Conservation (phyloP, 2,113 vertebrate species). For the Progne subis region DNA sequence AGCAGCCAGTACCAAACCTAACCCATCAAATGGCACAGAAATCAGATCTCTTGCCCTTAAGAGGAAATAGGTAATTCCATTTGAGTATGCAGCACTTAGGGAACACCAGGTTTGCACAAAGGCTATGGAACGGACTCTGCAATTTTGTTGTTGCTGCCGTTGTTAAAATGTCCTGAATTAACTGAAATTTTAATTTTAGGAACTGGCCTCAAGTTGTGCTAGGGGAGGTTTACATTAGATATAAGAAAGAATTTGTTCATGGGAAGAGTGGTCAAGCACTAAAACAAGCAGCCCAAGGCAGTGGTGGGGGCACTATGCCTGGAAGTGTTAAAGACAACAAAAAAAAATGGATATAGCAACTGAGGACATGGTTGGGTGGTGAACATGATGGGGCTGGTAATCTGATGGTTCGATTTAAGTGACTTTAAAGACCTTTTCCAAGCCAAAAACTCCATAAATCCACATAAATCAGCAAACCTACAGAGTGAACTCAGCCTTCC, state of each 20-base stretch:
- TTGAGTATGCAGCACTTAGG: neutral
- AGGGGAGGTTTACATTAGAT: neutral
- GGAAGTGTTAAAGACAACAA: neutral
- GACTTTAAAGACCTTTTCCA: neutral
- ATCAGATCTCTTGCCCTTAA: neutral
- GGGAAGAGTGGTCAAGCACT: neutral
- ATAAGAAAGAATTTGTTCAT: neutral
- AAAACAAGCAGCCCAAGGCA: neutral
- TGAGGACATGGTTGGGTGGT: neutral
- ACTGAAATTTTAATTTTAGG: neutral
- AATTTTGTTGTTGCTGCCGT: neutral
- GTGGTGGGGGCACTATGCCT: neutral
- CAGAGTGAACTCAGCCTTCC: neutral
- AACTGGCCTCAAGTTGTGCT: neutral
- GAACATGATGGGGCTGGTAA: neutral
- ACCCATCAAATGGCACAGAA: neutral
- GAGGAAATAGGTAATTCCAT: neutral
- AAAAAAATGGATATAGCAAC: fast-evolving
- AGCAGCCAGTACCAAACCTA: neutral
- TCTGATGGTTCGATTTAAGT: neutral
- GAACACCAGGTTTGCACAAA: neutral
- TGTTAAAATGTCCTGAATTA: neutral
- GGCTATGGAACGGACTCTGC: neutral
- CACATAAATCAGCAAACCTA: neutral
- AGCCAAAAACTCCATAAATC: neutral